phyloP scores from a whole-genome alignment of 2,888 invertebrate genomes.

The Luffia ferchaultella region DNA sequence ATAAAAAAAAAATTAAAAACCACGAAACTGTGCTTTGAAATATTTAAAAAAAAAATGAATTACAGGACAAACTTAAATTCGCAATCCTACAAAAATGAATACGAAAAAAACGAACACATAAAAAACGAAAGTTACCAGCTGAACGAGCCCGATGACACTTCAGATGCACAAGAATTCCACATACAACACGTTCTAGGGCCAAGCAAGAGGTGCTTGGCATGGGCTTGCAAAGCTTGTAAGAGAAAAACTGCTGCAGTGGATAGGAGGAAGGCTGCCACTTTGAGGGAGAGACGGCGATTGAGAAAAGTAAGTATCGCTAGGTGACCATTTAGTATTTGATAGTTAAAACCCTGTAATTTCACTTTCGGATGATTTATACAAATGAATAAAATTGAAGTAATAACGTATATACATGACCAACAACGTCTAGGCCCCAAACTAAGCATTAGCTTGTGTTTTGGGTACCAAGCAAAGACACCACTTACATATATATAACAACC shows the following conservation, averaged over 20 bases:
- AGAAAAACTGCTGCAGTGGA: constrained; percentile 96
- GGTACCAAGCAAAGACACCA: no score
- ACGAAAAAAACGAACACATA: background rate
- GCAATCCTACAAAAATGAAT: background rate
- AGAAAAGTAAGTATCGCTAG: constrained; percentile 80
- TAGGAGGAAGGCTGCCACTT: constrained; percentile 95
- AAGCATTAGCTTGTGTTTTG: no score
- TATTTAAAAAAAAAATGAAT: background rate
- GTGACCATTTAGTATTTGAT: no score
- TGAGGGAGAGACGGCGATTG: constrained; percentile 90
- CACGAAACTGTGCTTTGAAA: no score
- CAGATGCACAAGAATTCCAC: constrained; percentile 25
- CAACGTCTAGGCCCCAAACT: no score
- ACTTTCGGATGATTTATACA: no score
- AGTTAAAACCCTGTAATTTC: constrained; percentile 3
- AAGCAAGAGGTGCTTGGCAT: constrained; percentile 84
- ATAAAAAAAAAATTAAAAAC: no score
- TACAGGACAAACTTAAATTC: background rate
- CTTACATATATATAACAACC: no score
- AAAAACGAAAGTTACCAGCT: constrained; percentile 32
- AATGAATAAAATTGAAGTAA: no score
- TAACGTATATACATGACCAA: no score
- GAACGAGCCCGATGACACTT: constrained; percentile 33
- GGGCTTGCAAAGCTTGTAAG: constrained; percentile 98
- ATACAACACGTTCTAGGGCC: constrained; percentile 60